Evolutionary conservation across 2,113 vertebrate species (phyloP).

Genomic region (Peromyscus leucopus): DNA sequence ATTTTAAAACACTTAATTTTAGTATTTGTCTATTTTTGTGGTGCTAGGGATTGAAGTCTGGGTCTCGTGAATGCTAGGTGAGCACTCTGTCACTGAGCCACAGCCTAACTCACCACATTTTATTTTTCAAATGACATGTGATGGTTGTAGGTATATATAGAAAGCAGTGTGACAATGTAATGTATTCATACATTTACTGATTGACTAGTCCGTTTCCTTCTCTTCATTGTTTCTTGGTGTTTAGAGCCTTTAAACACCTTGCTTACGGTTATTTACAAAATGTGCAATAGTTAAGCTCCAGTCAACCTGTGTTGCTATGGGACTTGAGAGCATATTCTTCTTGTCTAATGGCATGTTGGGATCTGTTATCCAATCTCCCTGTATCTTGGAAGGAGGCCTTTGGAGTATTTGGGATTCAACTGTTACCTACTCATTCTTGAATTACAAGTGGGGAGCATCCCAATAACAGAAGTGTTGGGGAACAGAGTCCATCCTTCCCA

Average conservation of each 20-base stretch:
- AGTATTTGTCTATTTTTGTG: background rate
- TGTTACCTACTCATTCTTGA: background rate
- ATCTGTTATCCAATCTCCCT: background rate
- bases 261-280: background rate
- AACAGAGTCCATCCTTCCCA: background rate
- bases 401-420: background rate
- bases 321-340: background rate
- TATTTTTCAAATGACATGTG: background rate
- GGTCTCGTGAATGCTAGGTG: background rate
- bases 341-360: background rate
- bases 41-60: background rate
- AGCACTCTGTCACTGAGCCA: background rate
- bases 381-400: background rate
- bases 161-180: background rate
- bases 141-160: too few relatives aligned
- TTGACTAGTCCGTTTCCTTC: too few relatives aligned
- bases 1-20: background rate
- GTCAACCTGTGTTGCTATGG: background rate
- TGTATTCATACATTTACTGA: background rate
- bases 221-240: background rate
- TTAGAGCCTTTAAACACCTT: background rate
- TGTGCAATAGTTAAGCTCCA: too few relatives aligned
- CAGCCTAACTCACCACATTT: background rate
- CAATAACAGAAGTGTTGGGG: background rate
- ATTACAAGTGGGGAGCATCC: background rate